A percentile compares a stretch with the other conserved stretches of the same genome.
phyloP scores from a whole-genome alignment of 2,888 invertebrate species.

The Zaprionus lineosus region DNA sequence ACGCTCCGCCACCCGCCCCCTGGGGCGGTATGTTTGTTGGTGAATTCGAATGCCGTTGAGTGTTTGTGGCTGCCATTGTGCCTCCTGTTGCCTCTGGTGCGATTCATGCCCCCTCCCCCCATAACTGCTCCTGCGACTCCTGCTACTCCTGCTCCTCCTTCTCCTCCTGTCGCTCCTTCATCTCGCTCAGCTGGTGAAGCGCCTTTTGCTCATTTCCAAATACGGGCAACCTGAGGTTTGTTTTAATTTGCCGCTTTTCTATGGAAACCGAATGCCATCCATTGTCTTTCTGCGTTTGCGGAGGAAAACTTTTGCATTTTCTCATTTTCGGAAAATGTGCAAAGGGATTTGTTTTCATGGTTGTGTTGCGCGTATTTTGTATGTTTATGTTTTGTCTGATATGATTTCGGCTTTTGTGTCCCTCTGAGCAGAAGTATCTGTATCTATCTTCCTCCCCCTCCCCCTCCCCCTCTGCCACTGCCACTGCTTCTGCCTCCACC shows the following conservation, averaged over 20 bases:
- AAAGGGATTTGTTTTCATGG: slow-evolving; percentile 78
- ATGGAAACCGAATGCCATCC: slow-evolving; percentile 39
- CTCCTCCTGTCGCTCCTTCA: no score
- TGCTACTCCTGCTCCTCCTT: slow-evolving; percentile 19
- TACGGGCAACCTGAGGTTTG: slow-evolving; percentile 79
- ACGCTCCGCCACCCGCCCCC: neutral
- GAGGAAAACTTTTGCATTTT: slow-evolving; percentile 77
- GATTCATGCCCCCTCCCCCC: no score
- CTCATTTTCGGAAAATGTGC: slow-evolving; percentile 78
- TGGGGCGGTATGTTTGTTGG: slow-evolving; percentile 1
- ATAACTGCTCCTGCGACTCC: no score
- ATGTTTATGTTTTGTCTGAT: slow-evolving; percentile 72
- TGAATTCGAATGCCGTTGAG: slow-evolving; percentile 8
- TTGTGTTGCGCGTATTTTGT: slow-evolving; percentile 63
- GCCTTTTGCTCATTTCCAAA: slow-evolving; percentile 70
- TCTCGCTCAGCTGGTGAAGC: no score
- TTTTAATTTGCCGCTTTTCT: slow-evolving; percentile 76
- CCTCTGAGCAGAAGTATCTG: slow-evolving; percentile 34
- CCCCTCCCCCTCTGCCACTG: neutral
- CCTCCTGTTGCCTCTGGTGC: no score
- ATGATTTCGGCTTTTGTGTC: slow-evolving; percentile 68
- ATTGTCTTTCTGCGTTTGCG: slow-evolving; percentile 52
- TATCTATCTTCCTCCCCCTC: slow-evolving; percentile 8
- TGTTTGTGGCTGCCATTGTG: no score
- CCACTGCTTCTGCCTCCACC: no score